Conservation (phyloP, 2,888 invertebrate species). For the Sisyra nigra region DNA sequence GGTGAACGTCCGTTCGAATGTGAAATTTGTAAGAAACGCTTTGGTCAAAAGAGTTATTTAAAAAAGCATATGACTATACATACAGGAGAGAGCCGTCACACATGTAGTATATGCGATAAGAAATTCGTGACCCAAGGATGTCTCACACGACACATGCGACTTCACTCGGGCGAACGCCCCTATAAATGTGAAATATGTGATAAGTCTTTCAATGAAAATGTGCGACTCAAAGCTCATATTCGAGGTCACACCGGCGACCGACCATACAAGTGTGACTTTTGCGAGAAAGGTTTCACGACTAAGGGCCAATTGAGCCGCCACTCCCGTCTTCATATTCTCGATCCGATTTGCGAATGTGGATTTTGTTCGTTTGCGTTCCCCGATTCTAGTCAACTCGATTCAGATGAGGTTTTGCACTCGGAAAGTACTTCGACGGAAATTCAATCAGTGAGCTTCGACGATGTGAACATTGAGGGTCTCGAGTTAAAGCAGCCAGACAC, state of each 20-base stretch:
- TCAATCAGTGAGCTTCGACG: not conserved
- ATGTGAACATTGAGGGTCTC: not conserved
- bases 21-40: slow-evolving; percentile 4
- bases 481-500: slow-evolving; percentile 1
- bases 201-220: slow-evolving; percentile 6
- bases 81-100: slow-evolving; percentile 1
- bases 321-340: not conserved
- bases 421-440: not conserved
- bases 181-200: slow-evolving; percentile 5
- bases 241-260: slow-evolving; percentile 5
- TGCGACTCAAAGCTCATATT: slow-evolving; percentile 6
- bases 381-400: slow-evolving; percentile 1
- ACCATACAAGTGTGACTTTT: slow-evolving; percentile 7
- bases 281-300: slow-evolving; percentile 3
- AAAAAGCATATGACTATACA: slow-evolving; percentile 6
- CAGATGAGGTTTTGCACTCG: not conserved
- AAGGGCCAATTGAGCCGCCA: slow-evolving; percentile 6
- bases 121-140: slow-evolving; percentile 7
- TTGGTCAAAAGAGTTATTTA: slow-evolving; percentile 2
- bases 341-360: not conserved
- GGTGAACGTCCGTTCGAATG: slow-evolving; percentile 6
- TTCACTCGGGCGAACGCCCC: slow-evolving; percentile 4
- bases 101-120: slow-evolving; percentile 1
- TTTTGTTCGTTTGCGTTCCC: slow-evolving; percentile 1
- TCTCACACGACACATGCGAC: slow-evolving; percentile 1